These are phyloP conservation scores for Phaethornis superciliosus DNA, from an alignment of 2,113 vertebrate genomes.

Conservation along the genomic window DNA sequence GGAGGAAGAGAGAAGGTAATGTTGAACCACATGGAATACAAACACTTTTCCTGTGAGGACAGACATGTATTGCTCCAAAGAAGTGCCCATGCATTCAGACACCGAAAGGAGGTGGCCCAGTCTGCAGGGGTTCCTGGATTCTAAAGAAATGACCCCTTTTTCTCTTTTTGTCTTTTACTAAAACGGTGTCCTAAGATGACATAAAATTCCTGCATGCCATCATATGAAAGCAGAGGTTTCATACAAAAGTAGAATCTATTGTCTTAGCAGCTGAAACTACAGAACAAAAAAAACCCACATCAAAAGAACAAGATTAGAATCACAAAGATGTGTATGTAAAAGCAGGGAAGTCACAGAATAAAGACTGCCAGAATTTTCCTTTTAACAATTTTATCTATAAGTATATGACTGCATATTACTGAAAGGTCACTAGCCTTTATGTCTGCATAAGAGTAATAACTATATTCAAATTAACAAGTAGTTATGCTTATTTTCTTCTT, in stretches of 20 bases:
- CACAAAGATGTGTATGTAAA: slow-evolving; percentile 21
- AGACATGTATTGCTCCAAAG: background rate
- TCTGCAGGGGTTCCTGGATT: background rate
- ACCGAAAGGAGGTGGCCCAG: background rate
- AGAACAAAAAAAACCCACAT: background rate
- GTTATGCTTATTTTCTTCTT: slow-evolving; percentile 28
- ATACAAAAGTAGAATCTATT: slow-evolving; percentile 19
- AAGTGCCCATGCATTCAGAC: background rate
- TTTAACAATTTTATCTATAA: slow-evolving; percentile 2
- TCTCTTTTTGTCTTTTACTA: background rate
- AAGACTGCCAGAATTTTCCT: slow-evolving; percentile 30
- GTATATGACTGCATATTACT: background rate
- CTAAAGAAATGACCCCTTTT: background rate
- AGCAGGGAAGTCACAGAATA: slow-evolving; percentile 16
- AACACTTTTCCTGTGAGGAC: background rate
- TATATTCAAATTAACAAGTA: background rate
- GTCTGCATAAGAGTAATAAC: background rate
- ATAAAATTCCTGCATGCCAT: background rate
- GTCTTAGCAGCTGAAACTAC: slow-evolving; percentile 60
- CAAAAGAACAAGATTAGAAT: slow-evolving; percentile 56
- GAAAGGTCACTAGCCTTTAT: slow-evolving; percentile 13
- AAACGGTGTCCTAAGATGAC: background rate
- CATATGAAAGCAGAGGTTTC: slow-evolving; percentile 5
- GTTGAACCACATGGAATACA: background rate
- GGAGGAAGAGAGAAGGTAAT: too few relatives aligned